Base-by-base conservation (phyloP, 1,140 invertebrate species). In the Atta colombica region DNA sequence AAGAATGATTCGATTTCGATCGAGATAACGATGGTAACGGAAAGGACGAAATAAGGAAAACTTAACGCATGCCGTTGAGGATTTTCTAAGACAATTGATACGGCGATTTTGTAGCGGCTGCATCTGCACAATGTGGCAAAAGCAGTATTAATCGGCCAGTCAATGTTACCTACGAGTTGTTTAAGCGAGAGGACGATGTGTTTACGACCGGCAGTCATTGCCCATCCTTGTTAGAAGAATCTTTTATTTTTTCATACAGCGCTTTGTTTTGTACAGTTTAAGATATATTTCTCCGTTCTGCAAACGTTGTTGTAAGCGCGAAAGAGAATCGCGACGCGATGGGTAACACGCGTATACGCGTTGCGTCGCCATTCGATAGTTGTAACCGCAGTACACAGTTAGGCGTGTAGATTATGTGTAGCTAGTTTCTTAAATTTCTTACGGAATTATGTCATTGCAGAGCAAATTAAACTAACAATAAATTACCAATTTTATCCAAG, bases 391-490 rank as follows among this genome's bases (percentile, higher is more conserved):
- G n/a, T 10, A 72, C 39, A 86, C 85, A 90, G 31, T 31, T 31
- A 31, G 77, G 55, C 85, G 53, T 51, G 14, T 68, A 92, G 86
- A 92, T 85, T 69, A 69, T 89, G 87, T 87, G 88, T 90, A 92
- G 87, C 55, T 94, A 93, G 93, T 91, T 89, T 94, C 93, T 94
- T 93, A 90, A 92, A 93, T 92, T 92, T 93, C 92, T 90, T 93
- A 91, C 87, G 87, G 92, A 88, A 84, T 89, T 88, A 93, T 85
- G 92, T 93, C 91, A 88, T 18, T 88, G 88, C 92, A 91, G 12
- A 66, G 88, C 93, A 91, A 89, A 90, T 93, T 94, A 91, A 93
- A 49, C 35, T 39, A 93, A 92, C 90, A 91, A 74, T 86, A 77
- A 81, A 39, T 51, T 74, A 88, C 65, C 61, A 35, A 86, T 2